These are phyloP conservation scores for Schizotus pectinicornis DNA, from an alignment of 2,888 invertebrate species.

Conservation along the genomic window DNA sequence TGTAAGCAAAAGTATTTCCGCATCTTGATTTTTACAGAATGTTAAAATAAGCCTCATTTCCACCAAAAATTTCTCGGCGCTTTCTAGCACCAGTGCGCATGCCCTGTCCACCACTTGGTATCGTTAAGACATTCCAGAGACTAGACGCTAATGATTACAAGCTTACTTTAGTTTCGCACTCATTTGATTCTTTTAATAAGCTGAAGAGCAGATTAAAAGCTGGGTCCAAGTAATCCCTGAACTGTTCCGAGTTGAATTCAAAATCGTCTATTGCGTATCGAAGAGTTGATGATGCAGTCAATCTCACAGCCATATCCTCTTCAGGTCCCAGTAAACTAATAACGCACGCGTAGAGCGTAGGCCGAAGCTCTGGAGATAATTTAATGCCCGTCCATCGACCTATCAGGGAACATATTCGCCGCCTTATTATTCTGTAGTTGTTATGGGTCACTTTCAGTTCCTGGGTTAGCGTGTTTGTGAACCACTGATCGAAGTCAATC, in stretches of 20 bases:
- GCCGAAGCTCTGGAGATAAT: constrained; percentile 77
- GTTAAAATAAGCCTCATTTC: too few species aligned
- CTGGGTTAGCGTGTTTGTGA: constrained; percentile 77
- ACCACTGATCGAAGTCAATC: constrained; percentile 94
- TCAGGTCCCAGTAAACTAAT: constrained; percentile 73
- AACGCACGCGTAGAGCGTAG: constrained; percentile 80
- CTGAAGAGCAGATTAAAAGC: constrained; percentile 81
- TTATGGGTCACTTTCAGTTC: constrained; percentile 84
- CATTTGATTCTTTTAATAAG: constrained; percentile 83
- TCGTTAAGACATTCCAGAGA: too few species aligned
- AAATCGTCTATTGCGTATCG: constrained; percentile 89
- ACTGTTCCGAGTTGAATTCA: constrained; percentile 87
- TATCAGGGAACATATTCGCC: constrained; percentile 84
- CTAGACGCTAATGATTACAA: too few species aligned
- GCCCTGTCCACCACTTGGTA: too few species aligned
- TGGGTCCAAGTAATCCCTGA: constrained; percentile 81
- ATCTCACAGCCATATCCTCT: constrained; percentile 88
- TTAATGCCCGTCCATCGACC: constrained; percentile 85
- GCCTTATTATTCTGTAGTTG: constrained; percentile 82
- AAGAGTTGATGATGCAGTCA: constrained; percentile 86
- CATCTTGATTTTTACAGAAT: too few species aligned
- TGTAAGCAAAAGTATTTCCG: too few species aligned
- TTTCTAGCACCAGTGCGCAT: too few species aligned
- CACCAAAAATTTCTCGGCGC: too few species aligned
- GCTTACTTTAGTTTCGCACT: constrained; percentile 88